Evolutionary conservation across 2,797 vertebrate genomes (phyloP).

Genomic region (Huso huso): DNA sequence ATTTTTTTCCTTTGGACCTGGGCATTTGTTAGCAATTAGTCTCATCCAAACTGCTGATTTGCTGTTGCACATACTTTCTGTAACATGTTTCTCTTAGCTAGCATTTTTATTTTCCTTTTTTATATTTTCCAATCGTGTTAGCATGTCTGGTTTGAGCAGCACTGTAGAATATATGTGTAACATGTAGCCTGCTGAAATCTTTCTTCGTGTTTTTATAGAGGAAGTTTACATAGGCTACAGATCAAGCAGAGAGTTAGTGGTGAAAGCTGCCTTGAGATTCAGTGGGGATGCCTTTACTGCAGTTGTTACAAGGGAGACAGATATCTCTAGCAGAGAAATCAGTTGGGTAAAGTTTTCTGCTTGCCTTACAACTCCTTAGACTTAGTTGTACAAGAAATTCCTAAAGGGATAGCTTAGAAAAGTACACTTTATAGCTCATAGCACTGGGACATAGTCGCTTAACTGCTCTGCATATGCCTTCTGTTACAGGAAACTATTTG

Average conservation of each 20-base stretch:
- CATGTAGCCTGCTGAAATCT: constrained; percentile 13
- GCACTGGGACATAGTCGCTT: constrained; percentile 7
- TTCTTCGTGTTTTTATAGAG: constrained; percentile 9
- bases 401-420: neutral
- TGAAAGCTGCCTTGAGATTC: constrained; percentile 4
- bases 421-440: neutral
- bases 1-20: constrained; percentile 27
- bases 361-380: constrained; percentile 2
- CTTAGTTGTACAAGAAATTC: neutral
- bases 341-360: constrained; percentile 2
- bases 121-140: constrained; percentile 39
- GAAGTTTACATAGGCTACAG: constrained; percentile 38
- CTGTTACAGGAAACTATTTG: constrained; percentile 16
- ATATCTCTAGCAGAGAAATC: neutral
- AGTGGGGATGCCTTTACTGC: constrained; percentile 9
- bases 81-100: constrained; percentile 34
- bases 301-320: constrained; percentile 11
- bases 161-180: constrained; percentile 12
- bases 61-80: constrained; percentile 35
- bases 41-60: constrained; percentile 42
- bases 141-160: constrained; percentile 34
- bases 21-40: constrained; percentile 76
- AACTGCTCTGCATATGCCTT: constrained; percentile 18
- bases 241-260: constrained; percentile 12
- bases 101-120: constrained; percentile 52